Base-by-base conservation (phyloP, 2,113 vertebrate species). In the Grantiella picta region DNA sequence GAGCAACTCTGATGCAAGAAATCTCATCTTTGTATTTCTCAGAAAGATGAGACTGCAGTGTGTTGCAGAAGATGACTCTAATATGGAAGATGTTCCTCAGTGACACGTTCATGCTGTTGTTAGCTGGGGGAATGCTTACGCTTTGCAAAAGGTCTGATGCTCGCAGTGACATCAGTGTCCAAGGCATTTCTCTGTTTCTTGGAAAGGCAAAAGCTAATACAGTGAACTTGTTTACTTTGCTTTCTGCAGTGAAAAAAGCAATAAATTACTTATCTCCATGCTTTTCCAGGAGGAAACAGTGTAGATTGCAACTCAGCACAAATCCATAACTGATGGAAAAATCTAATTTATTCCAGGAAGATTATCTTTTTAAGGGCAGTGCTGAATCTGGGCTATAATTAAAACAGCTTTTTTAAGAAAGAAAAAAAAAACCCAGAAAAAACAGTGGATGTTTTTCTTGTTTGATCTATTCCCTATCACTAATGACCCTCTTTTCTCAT, bases 401-500 rank as follows among this genome's bases (percentile, higher is more conserved):
- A 59, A 79, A 88, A 49, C 14, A 44, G 31, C 49, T 57, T 96
- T 81, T 68, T 75, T 66, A 95, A 86, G 63, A 35, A 63, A 72
- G 66, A 73, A 53, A 36, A 25, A 87, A 63, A 93, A 45, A 38
- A 38, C 9, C 38, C 38, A 38, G 12, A 38, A 25, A 87, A 63
- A 93, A 49, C 56, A 57, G 12, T 71, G 50, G 35, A 18, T 75
- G 15, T 68, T 73, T 79, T 91, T 75, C 36, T 93, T 1, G 0
- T 71, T 90, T 81, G 78, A 91, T 89, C 49, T 71, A 29, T 96
- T 95, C 27, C 75, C 47, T 59, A 6, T 87, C 21, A 21, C 42
- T 91, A 89, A 90, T 86, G 76, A 96, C 76, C 44, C 68, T 91
- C 44, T 91, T 94, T 68, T 86, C 54, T 94, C 64, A 66, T 89